phyloP scores from a whole-genome alignment of 2,888 invertebrate species.

The Epinotia demarniana region DNA sequence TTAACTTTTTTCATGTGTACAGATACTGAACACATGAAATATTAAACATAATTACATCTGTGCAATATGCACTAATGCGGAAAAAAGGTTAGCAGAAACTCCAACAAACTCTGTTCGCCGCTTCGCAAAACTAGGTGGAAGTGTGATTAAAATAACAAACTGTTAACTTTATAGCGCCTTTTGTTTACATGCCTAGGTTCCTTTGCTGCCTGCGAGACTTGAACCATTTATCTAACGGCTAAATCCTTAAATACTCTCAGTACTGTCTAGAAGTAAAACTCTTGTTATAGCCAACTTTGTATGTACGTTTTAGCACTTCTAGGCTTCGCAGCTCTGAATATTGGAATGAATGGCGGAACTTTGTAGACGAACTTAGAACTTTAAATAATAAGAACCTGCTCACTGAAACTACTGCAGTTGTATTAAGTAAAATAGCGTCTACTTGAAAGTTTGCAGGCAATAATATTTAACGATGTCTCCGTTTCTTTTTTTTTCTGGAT shows the following conservation, averaged over 20 bases:
- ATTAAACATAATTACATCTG: neutral
- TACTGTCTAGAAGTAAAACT: conserved; percentile 55
- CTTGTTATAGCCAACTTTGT: conserved; percentile 60
- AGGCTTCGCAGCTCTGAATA: conserved; percentile 66
- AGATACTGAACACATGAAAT: too few species aligned
- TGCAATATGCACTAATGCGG: neutral
- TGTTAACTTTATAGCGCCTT: conserved; percentile 30
- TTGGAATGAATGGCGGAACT: conserved; percentile 75
- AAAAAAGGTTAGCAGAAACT: conserved; percentile 8
- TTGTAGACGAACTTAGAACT: conserved; percentile 67
- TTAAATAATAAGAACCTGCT: conserved; percentile 69
- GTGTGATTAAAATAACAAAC: conserved; percentile 32
- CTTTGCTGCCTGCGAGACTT: conserved; percentile 28
- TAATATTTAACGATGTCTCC: conserved; percentile 46
- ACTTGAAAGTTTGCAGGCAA: conserved; percentile 56
- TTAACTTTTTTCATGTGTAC: too few species aligned
- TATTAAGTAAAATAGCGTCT: conserved; percentile 67
- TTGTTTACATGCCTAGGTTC: conserved; percentile 31
- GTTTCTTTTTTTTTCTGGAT: conserved; percentile 18
- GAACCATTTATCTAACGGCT: conserved; percentile 43
- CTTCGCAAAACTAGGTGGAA: conserved; percentile 17
- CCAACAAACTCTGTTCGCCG: conserved; percentile 2
- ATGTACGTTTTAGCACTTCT: conserved; percentile 54
- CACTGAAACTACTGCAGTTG: conserved; percentile 65
- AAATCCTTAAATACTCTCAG: conserved; percentile 52